Evolutionary conservation across 2,888 invertebrate species (phyloP), one percentile per base, ranked within the genome.

Genomic region (Oscheius sp.): DNA sequence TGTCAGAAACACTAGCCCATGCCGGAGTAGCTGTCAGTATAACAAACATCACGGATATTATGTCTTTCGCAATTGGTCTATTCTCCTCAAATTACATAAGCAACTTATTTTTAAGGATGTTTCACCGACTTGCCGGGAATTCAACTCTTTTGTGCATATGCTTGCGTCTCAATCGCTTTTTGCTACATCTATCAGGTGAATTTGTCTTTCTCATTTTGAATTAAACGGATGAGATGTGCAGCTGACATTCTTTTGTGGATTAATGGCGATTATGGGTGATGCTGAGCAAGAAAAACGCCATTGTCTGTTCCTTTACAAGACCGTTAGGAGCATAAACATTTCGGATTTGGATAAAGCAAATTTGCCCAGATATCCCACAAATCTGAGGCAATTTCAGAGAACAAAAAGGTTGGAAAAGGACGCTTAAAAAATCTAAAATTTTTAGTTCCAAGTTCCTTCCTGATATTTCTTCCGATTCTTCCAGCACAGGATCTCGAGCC

Each of bases 61-160:
- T 94, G 82, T 93, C 93, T 58, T 94, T 95, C 88, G 93, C 92
- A 89, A 93, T 95, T 75, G 95, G 95, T 74, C 2, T 8, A 46
- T 1, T 34, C 8, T 45, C n/a, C 27, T n/a, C n/a, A 4, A 10
- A 34, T 55, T 15, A 0, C 5, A 12, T 3, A 15, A 10, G 20
- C 2, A 23, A 3, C 6, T 12, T 6, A 15, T 55, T 61, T 61
- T 69, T 42, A 25, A 76, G 76, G 80, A 12, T 92, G 94, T 81
- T 92, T 94, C 85, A 94, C 94, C 72, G 94, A 94, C 6, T 94
- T 95, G 87, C 94, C 94, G 3, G 94, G 94, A 29, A 94, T 95
- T 52, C 92, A 92, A 86, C 94, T 95, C 82, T 95, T 95, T 89
- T 95, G 95, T 89, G 92, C 93, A 86, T 95, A 95, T 87, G 94